Conservation (phyloP, 2,888 invertebrate genomes). For the Erebia ligea region DNA sequence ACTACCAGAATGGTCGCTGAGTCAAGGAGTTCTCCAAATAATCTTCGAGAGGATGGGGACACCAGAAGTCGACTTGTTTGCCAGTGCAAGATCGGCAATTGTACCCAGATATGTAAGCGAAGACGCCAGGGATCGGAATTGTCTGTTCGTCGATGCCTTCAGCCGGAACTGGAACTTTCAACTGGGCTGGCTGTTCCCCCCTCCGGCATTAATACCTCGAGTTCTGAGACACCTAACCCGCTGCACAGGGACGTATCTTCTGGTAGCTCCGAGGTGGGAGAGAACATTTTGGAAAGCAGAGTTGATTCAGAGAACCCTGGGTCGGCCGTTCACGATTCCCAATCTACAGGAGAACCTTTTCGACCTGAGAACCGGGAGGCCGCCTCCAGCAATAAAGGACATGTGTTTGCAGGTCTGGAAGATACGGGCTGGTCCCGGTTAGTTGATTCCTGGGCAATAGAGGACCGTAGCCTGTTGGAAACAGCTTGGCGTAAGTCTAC, state of each 20-base stretch:
- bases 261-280: conserved; percentile 4
- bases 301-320: neutral
- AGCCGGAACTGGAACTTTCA: conserved; percentile 2
- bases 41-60: neutral
- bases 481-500: neutral
- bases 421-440: conserved; percentile 1
- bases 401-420: neutral
- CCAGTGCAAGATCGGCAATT: neutral
- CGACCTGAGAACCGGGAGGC: neutral
- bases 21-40: neutral
- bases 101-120: conserved; percentile 9
- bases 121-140: neutral
- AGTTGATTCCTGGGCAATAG: neutral
- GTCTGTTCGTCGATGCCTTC: conserved; percentile 7
- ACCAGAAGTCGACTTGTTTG: conserved; percentile 10
- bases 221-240: neutral
- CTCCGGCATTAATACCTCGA: conserved; percentile 2
- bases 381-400: neutral
- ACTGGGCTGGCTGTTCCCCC: conserved; percentile 6
- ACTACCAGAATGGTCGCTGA: conserved; percentile 7
- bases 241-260: neutral
- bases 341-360: conserved; percentile 2
- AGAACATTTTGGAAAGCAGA: conserved; percentile 1
- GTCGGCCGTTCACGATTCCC: neutral
- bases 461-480: neutral